These are phyloP conservation scores for Danionella dracula DNA, from an alignment of 2,797 vertebrate species.

Conservation along the genomic window DNA sequence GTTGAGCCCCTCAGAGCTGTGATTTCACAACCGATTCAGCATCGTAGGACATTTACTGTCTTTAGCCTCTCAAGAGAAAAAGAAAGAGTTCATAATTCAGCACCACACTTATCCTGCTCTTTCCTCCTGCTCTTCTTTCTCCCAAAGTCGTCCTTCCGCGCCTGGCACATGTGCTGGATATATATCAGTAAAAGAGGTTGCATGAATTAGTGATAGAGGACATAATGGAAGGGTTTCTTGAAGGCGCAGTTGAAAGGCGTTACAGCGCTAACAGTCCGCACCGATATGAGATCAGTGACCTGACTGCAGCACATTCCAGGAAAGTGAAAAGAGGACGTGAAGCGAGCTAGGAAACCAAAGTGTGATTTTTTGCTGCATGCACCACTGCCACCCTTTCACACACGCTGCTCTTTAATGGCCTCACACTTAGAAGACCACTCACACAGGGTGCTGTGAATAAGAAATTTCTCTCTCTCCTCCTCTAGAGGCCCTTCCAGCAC, in stretches of 20 bases:
- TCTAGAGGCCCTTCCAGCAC: neutral
- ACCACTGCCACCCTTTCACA: constrained; percentile 4
- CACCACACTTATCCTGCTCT: neutral
- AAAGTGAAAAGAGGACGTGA: constrained; percentile 24
- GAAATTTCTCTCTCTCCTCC: constrained; percentile 16
- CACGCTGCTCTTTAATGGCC: constrained; percentile 25
- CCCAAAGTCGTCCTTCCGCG: constrained; percentile 4
- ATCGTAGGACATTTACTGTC: constrained; percentile 19
- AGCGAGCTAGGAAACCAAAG: neutral
- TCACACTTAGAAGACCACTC: constrained; percentile 25
- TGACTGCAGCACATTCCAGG: constrained; percentile 31
- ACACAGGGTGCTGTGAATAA: neutral
- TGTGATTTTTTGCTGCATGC: constrained; percentile 8
- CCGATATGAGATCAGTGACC: constrained; percentile 10
- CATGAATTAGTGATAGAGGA: constrained; percentile 66
- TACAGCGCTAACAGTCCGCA: constrained; percentile 45
- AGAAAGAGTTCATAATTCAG: constrained; percentile 30
- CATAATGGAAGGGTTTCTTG: constrained; percentile 61
- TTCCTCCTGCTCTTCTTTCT: neutral
- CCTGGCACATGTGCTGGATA: constrained; percentile 40
- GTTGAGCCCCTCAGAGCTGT: constrained; percentile 7
- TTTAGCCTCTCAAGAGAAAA: constrained; percentile 19
- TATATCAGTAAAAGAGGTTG: constrained; percentile 64
- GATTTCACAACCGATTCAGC: constrained; percentile 9
- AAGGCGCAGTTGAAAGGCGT: constrained; percentile 46